Evolutionary conservation across 2,113 vertebrate species (phyloP).

Genomic region (Trichomycterus rosablanca): DNA sequence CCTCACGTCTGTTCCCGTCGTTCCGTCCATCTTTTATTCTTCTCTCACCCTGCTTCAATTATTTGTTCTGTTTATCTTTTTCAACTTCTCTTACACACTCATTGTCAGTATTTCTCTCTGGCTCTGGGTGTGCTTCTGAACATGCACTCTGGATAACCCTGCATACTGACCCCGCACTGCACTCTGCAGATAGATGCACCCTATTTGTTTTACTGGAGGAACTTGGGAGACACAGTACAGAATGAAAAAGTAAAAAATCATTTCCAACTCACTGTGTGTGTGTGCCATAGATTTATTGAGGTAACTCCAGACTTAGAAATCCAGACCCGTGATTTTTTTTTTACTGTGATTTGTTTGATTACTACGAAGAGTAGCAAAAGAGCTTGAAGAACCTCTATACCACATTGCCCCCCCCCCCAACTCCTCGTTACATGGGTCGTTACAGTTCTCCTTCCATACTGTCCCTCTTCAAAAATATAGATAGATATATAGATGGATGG

Average conservation of each 20-base stretch:
- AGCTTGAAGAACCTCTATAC: conserved; percentile 44
- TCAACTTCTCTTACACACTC: conserved; percentile 34
- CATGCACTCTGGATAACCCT: conserved; percentile 71
- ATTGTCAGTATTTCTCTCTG: conserved; percentile 54
- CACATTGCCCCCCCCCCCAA: conserved; percentile 4
- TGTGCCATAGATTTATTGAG: conserved; percentile 41
- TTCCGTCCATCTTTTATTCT: conserved; percentile 14
- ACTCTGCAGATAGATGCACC: conserved; percentile 62
- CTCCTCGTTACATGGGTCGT: conserved; percentile 1
- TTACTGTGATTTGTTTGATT: conserved; percentile 55
- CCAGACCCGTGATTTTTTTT: conserved; percentile 37
- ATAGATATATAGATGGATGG: no score
- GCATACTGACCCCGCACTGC: conserved; percentile 51
- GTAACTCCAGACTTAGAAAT: conserved; percentile 33
- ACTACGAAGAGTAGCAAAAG: conserved; percentile 34
- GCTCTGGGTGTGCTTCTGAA: conserved; percentile 70
- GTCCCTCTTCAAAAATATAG: neutral
- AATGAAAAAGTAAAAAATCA: conserved; percentile 33
- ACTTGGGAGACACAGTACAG: conserved; percentile 27
- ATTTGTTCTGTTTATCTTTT: neutral
- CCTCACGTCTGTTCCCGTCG: conserved; percentile 16
- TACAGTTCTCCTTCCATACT: conserved; percentile 1
- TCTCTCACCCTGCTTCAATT: conserved; percentile 14
- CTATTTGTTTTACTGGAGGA: conserved; percentile 65
- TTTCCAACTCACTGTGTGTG: conserved; percentile 33